Percentiles rank a stretch among this genome's conserved stretches.
These are phyloP conservation scores for Tokudaia muenninki DNA, from an alignment of 2,797 vertebrate genomes.

Conservation along the genomic window DNA sequence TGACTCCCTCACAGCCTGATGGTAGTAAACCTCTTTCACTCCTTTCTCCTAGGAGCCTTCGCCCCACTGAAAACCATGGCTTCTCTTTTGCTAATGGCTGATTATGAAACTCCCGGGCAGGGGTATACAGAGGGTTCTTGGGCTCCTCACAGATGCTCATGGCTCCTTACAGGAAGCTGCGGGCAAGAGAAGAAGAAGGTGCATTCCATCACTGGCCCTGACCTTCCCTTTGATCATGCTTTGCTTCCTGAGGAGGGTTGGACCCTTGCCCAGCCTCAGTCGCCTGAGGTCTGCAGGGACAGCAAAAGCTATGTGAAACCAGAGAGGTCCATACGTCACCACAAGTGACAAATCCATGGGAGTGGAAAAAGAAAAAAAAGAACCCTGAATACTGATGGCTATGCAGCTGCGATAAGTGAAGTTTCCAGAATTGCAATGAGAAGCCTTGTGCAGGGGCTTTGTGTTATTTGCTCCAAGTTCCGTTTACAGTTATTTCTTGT, in stretches of 20 bases:
- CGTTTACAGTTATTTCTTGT: conserved; percentile 83
- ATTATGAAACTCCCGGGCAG: not conserved
- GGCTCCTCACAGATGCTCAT: not conserved
- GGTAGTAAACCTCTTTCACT: not conserved
- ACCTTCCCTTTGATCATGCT: not conserved
- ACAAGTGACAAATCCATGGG: conserved; percentile 11
- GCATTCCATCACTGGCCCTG: not conserved
- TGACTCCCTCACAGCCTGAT: not conserved
- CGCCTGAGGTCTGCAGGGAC: not conserved
- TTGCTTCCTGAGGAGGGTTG: not conserved
- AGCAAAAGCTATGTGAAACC: not conserved
- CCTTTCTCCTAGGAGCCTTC: not conserved
- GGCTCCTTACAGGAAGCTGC: not conserved
- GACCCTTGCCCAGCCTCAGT: not conserved
- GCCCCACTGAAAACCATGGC: not conserved
- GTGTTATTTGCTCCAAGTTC: conserved; percentile 82
- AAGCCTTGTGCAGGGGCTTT: conserved; percentile 70
- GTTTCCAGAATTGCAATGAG: conserved; percentile 67
- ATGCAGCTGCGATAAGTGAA: conserved; percentile 75
- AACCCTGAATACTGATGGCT: conserved; percentile 57
- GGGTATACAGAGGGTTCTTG: too few relatives aligned
- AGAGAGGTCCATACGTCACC: not conserved
- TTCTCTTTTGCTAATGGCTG: not conserved
- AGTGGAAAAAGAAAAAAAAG: conserved; percentile 36
- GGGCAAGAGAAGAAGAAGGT: too few relatives aligned